Conservation (phyloP, 2,113 vertebrate genomes). For the Sterrhoptilus dennistouni region DNA sequence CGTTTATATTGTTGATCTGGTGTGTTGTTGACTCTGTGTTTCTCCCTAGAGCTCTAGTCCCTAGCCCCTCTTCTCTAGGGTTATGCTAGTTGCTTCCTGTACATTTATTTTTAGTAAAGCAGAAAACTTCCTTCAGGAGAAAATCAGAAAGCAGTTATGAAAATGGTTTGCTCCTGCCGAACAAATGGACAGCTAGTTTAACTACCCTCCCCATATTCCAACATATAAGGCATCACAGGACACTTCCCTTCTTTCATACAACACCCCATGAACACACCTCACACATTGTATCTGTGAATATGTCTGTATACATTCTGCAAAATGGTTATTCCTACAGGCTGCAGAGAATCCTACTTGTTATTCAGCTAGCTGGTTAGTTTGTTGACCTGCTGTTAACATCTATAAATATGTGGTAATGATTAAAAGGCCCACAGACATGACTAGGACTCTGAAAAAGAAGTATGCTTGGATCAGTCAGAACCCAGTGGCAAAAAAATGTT, state of each 20-base stretch:
- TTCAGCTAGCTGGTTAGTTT: constrained; percentile 11
- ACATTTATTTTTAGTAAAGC: not conserved
- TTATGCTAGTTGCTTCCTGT: not conserved
- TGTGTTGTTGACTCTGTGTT: not conserved
- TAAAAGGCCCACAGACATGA: not conserved
- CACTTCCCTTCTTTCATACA: not conserved
- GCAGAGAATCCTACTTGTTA: not conserved
- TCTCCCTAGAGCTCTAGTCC: not conserved
- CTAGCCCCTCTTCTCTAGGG: not conserved
- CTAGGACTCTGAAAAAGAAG: not conserved
- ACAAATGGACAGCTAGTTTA: not conserved
- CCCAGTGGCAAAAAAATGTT: not conserved
- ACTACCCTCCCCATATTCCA: not conserved
- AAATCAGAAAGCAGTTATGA: not conserved
- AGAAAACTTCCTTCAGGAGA: not conserved
- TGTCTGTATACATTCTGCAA: not conserved
- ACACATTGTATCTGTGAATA: not conserved
- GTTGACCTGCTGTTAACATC: not conserved
- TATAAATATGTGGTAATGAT: constrained; percentile 28
- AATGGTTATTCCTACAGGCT: not conserved
- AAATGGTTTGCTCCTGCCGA: not conserved
- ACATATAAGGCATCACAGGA: not conserved
- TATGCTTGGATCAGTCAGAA: not conserved
- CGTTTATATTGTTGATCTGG: not conserved
- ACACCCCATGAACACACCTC: not conserved